Percentiles rank a stretch among this genome's conserved stretches.
Evolutionary conservation across 1,140 invertebrate species (phyloP).

Genomic region (Hestina assimilis): DNA sequence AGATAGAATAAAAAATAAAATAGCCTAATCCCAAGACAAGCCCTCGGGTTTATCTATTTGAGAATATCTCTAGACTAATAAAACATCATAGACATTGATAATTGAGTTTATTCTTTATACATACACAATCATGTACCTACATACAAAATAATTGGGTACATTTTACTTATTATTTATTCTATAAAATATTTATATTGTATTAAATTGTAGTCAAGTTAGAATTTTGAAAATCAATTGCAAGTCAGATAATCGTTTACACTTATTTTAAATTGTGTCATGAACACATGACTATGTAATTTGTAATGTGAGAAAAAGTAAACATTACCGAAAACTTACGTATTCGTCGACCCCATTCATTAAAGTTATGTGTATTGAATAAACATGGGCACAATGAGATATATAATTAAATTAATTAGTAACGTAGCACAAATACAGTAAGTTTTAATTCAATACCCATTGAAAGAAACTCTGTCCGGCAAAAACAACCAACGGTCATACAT

Average conservation of each 20-base stretch:
- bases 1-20: constrained; percentile 54
- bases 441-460: constrained; percentile 75
- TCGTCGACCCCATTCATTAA: constrained; percentile 32
- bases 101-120: too few relatives aligned
- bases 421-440: constrained; percentile 69
- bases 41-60: not conserved
- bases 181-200: too few relatives aligned
- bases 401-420: constrained; percentile 77
- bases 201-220: too few relatives aligned
- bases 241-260: not conserved
- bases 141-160: too few relatives aligned
- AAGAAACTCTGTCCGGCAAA: constrained; percentile 45
- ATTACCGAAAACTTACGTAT: constrained; percentile 14
- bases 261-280: not conserved
- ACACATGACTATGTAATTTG: not conserved
- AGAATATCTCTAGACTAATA: not conserved
- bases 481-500: constrained; percentile 45
- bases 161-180: too few relatives aligned
- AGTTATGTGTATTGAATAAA: constrained; percentile 60
- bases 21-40: constrained; percentile 34
- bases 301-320: constrained; percentile 3
- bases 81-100: too few relatives aligned
- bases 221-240: not conserved
- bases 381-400: constrained; percentile 65
- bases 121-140: too few relatives aligned